phyloP scores from a whole-genome alignment of 2,797 vertebrate species.

The Acestrorhynchus altus region DNA sequence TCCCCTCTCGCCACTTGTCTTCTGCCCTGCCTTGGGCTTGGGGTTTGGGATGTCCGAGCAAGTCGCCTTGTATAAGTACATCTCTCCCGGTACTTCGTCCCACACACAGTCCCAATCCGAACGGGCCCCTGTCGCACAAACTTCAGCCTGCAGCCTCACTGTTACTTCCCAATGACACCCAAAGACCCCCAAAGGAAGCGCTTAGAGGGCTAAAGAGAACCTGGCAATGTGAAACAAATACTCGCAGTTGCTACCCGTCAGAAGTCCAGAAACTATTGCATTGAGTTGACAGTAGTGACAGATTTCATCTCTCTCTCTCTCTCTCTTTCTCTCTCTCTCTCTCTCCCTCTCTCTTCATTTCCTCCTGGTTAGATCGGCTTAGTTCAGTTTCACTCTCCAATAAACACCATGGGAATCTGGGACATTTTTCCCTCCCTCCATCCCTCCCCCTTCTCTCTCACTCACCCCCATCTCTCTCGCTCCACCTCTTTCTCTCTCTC shows the following conservation, averaged over 20 bases:
- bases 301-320: constrained; percentile 27
- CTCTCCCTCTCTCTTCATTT: constrained; percentile 1
- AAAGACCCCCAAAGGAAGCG: background rate
- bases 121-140: constrained; percentile 19
- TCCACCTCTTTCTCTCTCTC: constrained; percentile 43
- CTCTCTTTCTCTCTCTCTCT: background rate
- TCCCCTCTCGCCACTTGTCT: constrained; percentile 63
- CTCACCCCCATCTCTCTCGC: constrained; percentile 54
- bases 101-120: background rate
- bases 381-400: constrained; percentile 71
- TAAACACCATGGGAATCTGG: constrained; percentile 76
- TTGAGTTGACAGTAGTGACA: background rate
- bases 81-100: constrained; percentile 58
- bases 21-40: constrained; percentile 76
- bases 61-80: constrained; percentile 89
- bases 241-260: background rate
- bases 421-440: constrained; percentile 60
- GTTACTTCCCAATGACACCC: too few species aligned
- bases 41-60: constrained; percentile 84
- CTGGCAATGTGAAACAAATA: background rate
- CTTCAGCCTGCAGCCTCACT: background rate
- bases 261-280: constrained; percentile 22
- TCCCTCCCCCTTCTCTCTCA: constrained; percentile 51
- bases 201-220: background rate
- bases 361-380: constrained; percentile 68